Conservation (phyloP, 2,888 invertebrate species). For the Acronicta psi region DNA sequence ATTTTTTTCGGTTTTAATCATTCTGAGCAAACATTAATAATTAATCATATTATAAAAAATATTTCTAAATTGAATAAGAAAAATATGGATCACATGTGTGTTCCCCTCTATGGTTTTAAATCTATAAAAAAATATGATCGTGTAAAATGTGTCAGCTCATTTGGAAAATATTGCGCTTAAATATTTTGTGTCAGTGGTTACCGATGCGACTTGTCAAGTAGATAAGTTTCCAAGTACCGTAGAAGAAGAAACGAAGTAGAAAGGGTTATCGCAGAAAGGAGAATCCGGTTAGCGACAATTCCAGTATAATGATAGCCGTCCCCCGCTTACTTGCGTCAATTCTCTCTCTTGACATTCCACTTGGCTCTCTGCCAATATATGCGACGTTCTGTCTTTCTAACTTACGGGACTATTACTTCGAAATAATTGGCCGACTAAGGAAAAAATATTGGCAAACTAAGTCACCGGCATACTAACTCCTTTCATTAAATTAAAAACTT, state of each 20-base stretch:
- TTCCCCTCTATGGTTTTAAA: too few relatives aligned
- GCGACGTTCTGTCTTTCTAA: constrained; percentile 36
- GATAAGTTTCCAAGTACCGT: not conserved
- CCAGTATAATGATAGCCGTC: constrained; percentile 43
- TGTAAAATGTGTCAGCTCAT: too few relatives aligned
- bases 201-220: not conserved
- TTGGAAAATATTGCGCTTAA: too few relatives aligned
- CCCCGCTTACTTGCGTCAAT: constrained; percentile 49
- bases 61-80: too few relatives aligned
- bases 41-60: too few relatives aligned
- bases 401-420: constrained; percentile 35
- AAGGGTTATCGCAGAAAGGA: constrained; percentile 30
- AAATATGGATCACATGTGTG: too few relatives aligned
- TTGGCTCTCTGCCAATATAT: constrained; percentile 50
- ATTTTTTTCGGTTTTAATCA: too few relatives aligned
- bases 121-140: too few relatives aligned
- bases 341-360: constrained; percentile 52
- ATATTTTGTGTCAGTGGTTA: too few relatives aligned
- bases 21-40: too few relatives aligned
- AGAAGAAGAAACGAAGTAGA: constrained; percentile 18
- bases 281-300: constrained; percentile 39
- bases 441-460: constrained; percentile 23
- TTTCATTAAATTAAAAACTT: constrained; percentile 35
- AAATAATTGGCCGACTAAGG: constrained; percentile 30
- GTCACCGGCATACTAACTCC: constrained; percentile 4